A percentile compares a stretch with the other conserved stretches of the same genome.
Conservation (phyloP, 2,797 vertebrate species). For the Lindbergichthys nudifrons region DNA sequence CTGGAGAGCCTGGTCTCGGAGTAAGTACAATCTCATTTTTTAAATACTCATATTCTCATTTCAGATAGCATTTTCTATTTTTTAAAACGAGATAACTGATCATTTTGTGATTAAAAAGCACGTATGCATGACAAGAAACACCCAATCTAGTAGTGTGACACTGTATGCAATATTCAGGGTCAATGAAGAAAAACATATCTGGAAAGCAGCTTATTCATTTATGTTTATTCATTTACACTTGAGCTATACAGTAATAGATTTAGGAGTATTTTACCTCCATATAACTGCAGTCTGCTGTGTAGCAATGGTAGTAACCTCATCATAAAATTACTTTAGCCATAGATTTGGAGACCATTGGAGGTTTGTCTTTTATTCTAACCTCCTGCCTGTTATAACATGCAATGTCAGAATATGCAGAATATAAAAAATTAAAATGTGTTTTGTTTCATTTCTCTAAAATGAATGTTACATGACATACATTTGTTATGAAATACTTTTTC, state of each 20-base stretch:
- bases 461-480: no score
- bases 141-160: background rate
- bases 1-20: constrained; percentile 90
- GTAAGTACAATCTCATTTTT: constrained; percentile 83
- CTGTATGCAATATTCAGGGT: background rate
- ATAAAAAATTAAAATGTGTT: no score
- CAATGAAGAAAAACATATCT: constrained; percentile 5
- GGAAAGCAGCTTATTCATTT: constrained; percentile 32
- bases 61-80: constrained; percentile 1
- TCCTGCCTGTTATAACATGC: no score
- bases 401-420: no score
- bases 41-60: background rate
- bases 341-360: no score
- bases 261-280: constrained; percentile 11
- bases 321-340: no score
- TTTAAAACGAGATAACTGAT: constrained; percentile 1
- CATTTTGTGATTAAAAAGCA: background rate
- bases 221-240: constrained; percentile 36
- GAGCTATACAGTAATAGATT: background rate
- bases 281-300: constrained; percentile 5
- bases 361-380: no score
- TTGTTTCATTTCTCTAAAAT: no score
- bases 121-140: constrained; percentile 4
- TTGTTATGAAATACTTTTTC: no score
- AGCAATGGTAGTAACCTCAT: no score